Percentiles rank a stretch among this genome's conserved stretches.
These are phyloP conservation scores for Pomatorhinus ruficollis DNA, from an alignment of 2,113 vertebrate species.

Conservation along the genomic window DNA sequence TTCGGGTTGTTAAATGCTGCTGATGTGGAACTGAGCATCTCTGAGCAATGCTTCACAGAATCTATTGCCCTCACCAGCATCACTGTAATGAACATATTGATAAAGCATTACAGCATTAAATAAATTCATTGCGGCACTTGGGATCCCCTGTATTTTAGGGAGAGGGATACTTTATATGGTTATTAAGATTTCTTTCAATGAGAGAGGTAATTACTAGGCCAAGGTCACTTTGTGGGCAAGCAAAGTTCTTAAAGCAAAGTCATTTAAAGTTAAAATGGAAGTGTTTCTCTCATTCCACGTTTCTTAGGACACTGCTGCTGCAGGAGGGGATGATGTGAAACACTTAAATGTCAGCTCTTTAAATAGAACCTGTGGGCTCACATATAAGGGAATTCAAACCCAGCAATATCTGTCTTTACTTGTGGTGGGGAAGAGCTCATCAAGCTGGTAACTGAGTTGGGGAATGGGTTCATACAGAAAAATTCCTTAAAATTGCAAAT, in stretches of 20 bases:
- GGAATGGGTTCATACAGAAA: background rate
- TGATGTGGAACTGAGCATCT: conserved; percentile 13
- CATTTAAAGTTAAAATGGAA: conserved; percentile 20
- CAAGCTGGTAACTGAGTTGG: background rate
- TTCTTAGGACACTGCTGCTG: background rate
- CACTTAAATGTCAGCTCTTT: conserved; percentile 31
- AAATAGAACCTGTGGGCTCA: conserved; percentile 26
- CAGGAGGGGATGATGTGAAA: conserved; percentile 12
- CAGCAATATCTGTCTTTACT: background rate
- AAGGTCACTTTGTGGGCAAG: conserved; percentile 58
- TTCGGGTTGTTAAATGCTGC: background rate
- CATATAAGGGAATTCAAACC: background rate
- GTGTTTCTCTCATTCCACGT: background rate
- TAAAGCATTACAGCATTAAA: conserved; percentile 60
- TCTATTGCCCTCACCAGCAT: background rate
- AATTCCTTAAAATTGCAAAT: background rate
- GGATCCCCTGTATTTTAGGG: conserved; percentile 32
- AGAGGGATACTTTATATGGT: conserved; percentile 33
- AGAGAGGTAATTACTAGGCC: conserved; percentile 56
- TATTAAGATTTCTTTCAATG: conserved; percentile 43
- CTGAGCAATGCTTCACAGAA: conserved; percentile 4
- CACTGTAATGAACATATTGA: conserved; percentile 38
- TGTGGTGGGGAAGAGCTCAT: background rate
- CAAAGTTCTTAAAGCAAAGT: conserved; percentile 55
- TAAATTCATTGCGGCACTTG: conserved; percentile 47